A percentile compares a stretch with the other conserved stretches of the same genome.
phyloP scores from a whole-genome alignment of 2,888 invertebrate species.

The Drosophila trichaetosa region DNA sequence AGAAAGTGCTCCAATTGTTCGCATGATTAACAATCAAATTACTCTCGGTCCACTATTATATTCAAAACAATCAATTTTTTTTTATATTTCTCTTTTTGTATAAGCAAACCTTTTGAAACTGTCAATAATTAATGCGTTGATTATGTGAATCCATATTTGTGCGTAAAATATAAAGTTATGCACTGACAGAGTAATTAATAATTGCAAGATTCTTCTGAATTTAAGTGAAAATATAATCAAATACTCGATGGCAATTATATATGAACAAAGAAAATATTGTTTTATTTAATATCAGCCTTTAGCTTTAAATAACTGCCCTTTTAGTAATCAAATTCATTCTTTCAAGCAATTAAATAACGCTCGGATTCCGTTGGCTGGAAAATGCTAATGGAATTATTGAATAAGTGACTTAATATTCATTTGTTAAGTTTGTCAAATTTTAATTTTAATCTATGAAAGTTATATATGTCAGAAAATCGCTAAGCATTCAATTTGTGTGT shows the following conservation, averaged over 20 bases:
- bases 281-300: background rate
- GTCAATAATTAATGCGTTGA: background rate
- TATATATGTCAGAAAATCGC: background rate
- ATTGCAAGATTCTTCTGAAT: background rate
- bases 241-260: background rate
- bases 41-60: background rate
- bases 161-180: background rate
- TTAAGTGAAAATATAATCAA: background rate
- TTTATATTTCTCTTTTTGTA: background rate
- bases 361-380: background rate
- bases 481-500: slow-evolving; percentile 8
- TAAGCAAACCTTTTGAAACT: slow-evolving; percentile 3
- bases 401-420: background rate
- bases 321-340: background rate
- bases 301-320: background rate
- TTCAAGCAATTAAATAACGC: background rate
- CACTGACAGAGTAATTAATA: background rate
- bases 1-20: slow-evolving; percentile 32
- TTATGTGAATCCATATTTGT: background rate
- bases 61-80: slow-evolving; percentile 3
- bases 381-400: background rate
- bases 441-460: background rate
- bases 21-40: slow-evolving; percentile 25
- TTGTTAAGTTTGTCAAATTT: background rate
- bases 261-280: background rate